These are phyloP conservation scores for Keiferia lycopersicella DNA, from an alignment of 2,888 invertebrate species.

Conservation along the genomic window DNA sequence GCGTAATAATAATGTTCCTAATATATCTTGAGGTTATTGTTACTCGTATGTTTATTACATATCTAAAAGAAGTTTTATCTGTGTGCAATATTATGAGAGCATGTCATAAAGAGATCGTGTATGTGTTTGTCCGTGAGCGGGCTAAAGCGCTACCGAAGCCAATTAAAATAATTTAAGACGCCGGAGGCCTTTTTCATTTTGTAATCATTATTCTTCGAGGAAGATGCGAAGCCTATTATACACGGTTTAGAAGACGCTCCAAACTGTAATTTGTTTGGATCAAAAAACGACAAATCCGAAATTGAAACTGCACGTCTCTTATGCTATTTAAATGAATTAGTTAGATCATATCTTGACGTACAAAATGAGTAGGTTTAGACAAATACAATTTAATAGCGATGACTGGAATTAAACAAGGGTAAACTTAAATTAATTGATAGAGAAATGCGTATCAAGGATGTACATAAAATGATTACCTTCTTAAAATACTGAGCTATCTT, in stretches of 20 bases:
- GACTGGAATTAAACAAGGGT: slow-evolving; percentile 3
- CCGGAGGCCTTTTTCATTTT: slow-evolving; percentile 77
- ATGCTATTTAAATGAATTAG: slow-evolving; percentile 34
- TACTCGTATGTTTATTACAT: slow-evolving; percentile 6
- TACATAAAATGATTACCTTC: background rate
- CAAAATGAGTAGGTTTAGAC: slow-evolving; percentile 18
- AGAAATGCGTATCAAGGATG: background rate
- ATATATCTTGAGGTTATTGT: slow-evolving; percentile 4
- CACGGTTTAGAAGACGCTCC: slow-evolving; percentile 71
- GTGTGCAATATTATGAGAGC: slow-evolving; percentile 42
- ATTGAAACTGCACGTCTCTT: slow-evolving; percentile 34
- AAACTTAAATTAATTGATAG: background rate
- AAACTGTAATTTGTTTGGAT: slow-evolving; percentile 69
- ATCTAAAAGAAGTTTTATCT: slow-evolving; percentile 28
- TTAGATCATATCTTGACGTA: slow-evolving; percentile 26
- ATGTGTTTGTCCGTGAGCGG: slow-evolving; percentile 53
- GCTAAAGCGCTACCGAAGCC: slow-evolving; percentile 77
- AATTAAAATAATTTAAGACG: slow-evolving; percentile 82
- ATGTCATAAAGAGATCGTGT: slow-evolving; percentile 42
- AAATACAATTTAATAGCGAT: slow-evolving; percentile 13
- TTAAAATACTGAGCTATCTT: background rate
- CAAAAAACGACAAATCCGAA: slow-evolving; percentile 48
- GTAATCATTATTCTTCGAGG: slow-evolving; percentile 76
- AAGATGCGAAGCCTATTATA: slow-evolving; percentile 75
- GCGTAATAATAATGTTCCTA: background rate